Conservation (phyloP, 2,113 vertebrate species). For the Microcebus tavaratra region DNA sequence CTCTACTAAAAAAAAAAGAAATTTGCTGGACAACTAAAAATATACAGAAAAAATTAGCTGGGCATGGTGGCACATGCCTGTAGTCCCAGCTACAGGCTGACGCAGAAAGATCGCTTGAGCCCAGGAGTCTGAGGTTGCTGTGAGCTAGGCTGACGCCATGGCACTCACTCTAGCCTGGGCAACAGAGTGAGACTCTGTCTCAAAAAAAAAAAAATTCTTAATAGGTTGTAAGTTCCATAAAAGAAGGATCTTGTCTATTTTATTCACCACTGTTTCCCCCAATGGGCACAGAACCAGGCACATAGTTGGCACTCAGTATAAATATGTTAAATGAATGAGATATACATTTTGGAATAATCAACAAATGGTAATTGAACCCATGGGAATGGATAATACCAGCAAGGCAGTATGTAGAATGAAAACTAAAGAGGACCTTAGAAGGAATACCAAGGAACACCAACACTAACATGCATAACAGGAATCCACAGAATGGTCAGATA, state of each 20-base stretch:
- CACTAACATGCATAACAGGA: neutral
- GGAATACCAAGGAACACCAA: neutral
- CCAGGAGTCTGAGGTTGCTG: no score
- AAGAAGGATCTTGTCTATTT: neutral
- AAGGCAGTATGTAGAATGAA: neutral
- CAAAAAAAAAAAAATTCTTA: neutral
- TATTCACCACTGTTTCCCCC: neutral
- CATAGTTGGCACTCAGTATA: neutral
- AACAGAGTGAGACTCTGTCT: no score
- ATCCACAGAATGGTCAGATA: neutral
- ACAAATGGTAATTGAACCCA: neutral
- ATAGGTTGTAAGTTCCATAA: neutral
- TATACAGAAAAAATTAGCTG: no score
- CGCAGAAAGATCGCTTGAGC: no score
- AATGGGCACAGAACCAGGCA: neutral
- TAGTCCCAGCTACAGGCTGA: no score
- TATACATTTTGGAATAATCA: slow-evolving; percentile 2
- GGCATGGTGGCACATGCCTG: no score
- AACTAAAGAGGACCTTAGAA: slow-evolving; percentile 14
- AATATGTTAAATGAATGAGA: neutral
- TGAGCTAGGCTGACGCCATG: no score
- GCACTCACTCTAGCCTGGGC: no score
- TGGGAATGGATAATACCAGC: neutral
- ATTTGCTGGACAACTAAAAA: no score
- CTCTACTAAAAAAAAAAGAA: no score